Conservation (phyloP, 2,113 vertebrate species). For the Zosterops hypoxanthus region DNA sequence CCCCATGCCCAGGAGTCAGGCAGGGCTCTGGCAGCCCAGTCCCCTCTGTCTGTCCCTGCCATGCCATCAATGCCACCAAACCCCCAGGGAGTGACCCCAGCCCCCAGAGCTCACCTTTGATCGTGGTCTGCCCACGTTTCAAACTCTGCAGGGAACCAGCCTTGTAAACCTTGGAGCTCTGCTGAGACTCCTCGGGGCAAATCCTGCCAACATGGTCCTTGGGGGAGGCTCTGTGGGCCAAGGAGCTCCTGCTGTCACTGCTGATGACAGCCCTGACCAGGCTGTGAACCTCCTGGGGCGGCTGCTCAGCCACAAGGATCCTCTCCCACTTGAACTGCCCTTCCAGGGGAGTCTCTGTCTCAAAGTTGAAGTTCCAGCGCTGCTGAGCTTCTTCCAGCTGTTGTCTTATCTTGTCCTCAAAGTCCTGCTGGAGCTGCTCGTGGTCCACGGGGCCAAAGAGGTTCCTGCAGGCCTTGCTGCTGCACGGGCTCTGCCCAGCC, state of each 20-base stretch:
- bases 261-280: background rate
- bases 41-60: background rate
- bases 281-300: background rate
- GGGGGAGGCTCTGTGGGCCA: background rate
- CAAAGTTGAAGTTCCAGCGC: constrained; percentile 91
- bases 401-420: constrained; percentile 57
- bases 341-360: constrained; percentile 81
- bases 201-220: constrained; percentile 52
- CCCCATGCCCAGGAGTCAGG: background rate
- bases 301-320: constrained; percentile 57
- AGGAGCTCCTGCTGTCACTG: constrained; percentile 64
- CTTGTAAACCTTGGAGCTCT: background rate
- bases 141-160: constrained; percentile 10
- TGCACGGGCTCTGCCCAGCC: constrained; percentile 21
- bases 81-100: background rate
- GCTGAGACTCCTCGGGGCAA: background rate
- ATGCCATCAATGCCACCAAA: background rate
- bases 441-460: constrained; percentile 90
- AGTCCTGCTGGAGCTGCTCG: constrained; percentile 79
- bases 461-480: constrained; percentile 75
- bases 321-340: constrained; percentile 86
- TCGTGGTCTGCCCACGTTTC: constrained; percentile 87
- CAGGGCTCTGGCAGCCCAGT: background rate
- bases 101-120: constrained; percentile 81
- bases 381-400: constrained; percentile 80